A percentile compares a stretch with the other conserved stretches of the same genome.
phyloP scores from a whole-genome alignment of 2,113 vertebrate genomes.

The Sakesphorus luctuosus region DNA sequence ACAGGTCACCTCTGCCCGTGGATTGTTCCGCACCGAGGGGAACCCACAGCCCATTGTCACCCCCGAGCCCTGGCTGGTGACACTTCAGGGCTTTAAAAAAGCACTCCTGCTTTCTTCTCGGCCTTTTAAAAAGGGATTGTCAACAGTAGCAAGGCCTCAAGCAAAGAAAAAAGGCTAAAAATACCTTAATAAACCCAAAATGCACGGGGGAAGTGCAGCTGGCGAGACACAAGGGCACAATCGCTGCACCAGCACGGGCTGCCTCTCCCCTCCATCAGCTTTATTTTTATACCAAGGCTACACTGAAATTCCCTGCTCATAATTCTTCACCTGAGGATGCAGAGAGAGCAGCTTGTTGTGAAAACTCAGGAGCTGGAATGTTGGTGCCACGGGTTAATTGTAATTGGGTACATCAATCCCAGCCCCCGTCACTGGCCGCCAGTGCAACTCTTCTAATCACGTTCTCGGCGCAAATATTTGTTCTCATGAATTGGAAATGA shows the following conservation, averaged over 20 bases:
- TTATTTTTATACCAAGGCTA: slow-evolving; percentile 11
- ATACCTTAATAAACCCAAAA: background rate
- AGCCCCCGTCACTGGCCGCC: rapidly evolving
- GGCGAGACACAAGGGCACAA: slow-evolving; percentile 26
- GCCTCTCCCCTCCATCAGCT: background rate
- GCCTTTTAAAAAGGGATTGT: background rate
- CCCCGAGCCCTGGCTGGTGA: background rate
- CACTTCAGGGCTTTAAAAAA: background rate
- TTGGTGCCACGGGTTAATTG: background rate
- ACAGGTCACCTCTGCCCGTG: background rate
- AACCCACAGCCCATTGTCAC: background rate
- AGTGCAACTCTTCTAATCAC: background rate
- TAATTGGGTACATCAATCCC: background rate
- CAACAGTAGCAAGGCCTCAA: no score
- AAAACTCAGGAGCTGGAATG: background rate
- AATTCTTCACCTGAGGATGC: background rate
- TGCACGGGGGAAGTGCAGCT: background rate
- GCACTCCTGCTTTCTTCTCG: background rate
- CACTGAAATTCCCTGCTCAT: background rate
- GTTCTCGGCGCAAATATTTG: background rate
- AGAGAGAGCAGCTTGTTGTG: background rate
- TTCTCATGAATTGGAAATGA: background rate
- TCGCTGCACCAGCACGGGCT: background rate
- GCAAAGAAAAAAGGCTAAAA: slow-evolving; percentile 42
- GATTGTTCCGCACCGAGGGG: background rate